Percentiles rank a stretch among this genome's conserved stretches.
Conservation (phyloP, 2,113 vertebrate genomes). For the Saguinus midas region DNA sequence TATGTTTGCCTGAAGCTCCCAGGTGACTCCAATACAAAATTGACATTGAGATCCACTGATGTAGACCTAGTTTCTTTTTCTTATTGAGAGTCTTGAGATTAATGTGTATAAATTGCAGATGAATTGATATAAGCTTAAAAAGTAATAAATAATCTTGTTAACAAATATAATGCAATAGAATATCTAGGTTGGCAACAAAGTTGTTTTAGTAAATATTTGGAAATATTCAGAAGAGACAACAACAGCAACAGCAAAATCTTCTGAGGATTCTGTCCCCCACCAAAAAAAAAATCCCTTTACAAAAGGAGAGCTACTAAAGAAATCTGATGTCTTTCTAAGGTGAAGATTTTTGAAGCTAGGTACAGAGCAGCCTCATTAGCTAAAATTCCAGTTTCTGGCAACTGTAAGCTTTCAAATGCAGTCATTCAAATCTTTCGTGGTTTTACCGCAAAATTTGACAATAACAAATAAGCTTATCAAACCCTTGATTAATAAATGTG, state of each 20-base stretch:
- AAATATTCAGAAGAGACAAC: neutral
- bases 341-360: neutral
- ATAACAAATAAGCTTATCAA: neutral
- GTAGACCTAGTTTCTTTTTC: neutral
- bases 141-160: neutral
- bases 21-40: neutral
- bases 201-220: neutral
- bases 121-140: neutral
- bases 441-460: neutral
- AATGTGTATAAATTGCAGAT: neutral
- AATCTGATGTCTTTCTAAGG: neutral
- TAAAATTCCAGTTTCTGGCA: neutral
- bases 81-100: neutral
- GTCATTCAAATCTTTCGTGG: neutral
- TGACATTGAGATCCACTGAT: neutral
- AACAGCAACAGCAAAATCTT: neutral
- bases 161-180: neutral
- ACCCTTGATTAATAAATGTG: neutral
- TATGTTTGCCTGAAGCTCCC: neutral
- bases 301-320: neutral
- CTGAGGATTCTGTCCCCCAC: neutral
- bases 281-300: neutral
- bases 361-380: neutral
- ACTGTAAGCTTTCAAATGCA: neutral
- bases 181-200: neutral